Base-by-base conservation (phyloP, 2,113 vertebrate genomes). In the Passerina amoena region DNA sequence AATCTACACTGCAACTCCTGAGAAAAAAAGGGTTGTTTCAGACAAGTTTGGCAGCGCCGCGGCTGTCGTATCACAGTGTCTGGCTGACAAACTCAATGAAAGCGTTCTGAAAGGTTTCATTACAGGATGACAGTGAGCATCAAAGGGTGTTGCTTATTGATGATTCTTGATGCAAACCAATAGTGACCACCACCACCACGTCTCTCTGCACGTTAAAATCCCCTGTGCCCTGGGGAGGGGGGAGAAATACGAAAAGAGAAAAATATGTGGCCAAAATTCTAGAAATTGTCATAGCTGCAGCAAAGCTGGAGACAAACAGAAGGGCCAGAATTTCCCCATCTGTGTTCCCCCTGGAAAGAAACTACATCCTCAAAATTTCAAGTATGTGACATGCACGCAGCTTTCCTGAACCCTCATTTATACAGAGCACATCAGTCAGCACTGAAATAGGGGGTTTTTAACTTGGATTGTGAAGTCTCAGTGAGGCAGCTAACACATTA, bases 21-120 rank as follows among this genome's bases (percentile, higher is more conserved):
- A 90, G 73, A 35, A 84, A 96, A 92, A 94, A 88, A 59, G n/a
- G n/a, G 48, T 48, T 94, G 85, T 86, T 85, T 88, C 82, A 91
- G 80, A 88, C 5, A 24, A 65, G 85, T 70, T 82, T 91, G 92
- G 91, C 88, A 97, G 86, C 51, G 21, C 92, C 86, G 14, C 5
- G 40, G 78, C 87, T 90, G 65, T 73, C 6, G 9, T 69, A 78
- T 81, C 90, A 28, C 82, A 59, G 53, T 37, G 75, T 61, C 77
- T 88, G 89, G 51, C 75, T 92, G 91, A 78, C 71, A 86, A 92
- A 92, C 78, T 86, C 78, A 31, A 19, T 50, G 57, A 9, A 83
- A 88, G 68, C 9, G 1, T 51, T 93, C 66, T 86, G 40, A 89
- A 77, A 93, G 80, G 70, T 64, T 89, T 93, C 75, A 70, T 86